Percentiles rank a stretch among this genome's conserved stretches.
phyloP scores from a whole-genome alignment of 2,888 invertebrate species.

The Mantis religiosa region DNA sequence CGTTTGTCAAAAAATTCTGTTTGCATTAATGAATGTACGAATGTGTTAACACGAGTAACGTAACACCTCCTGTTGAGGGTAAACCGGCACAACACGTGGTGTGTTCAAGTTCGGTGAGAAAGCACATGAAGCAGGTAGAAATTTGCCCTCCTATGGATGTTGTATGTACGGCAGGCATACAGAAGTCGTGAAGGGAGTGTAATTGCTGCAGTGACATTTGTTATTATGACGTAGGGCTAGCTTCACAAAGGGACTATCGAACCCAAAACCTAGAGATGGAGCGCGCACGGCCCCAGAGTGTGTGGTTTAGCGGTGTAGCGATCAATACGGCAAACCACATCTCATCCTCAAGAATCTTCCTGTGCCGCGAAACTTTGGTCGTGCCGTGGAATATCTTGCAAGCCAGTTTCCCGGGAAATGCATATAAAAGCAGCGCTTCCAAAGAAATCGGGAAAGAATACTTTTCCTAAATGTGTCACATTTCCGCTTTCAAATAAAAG shows the following conservation, averaged over 20 bases:
- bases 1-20: no score
- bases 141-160: not conserved
- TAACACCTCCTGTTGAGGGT: no score
- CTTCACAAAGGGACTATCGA: not conserved
- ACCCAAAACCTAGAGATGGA: not conserved
- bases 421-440: not conserved
- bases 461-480: not conserved
- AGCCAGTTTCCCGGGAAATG: not conserved
- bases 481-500: not conserved
- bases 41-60: no score
- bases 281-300: not conserved
- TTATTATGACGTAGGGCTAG: not conserved
- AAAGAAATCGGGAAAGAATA: not conserved
- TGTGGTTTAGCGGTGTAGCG: not conserved
- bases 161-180: no score
- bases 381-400: not conserved
- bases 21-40: no score
- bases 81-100: no score
- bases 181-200: not conserved
- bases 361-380: not conserved
- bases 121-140: no score
- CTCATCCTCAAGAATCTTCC: conserved; percentile 10
- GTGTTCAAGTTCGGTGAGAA: no score
- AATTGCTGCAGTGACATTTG: not conserved
- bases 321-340: conserved; percentile 17